A percentile compares a stretch with the other conserved stretches of the same genome.
phyloP scores from a whole-genome alignment of 2,888 invertebrate species.

The Gastracanthus pulcherrimus region DNA sequence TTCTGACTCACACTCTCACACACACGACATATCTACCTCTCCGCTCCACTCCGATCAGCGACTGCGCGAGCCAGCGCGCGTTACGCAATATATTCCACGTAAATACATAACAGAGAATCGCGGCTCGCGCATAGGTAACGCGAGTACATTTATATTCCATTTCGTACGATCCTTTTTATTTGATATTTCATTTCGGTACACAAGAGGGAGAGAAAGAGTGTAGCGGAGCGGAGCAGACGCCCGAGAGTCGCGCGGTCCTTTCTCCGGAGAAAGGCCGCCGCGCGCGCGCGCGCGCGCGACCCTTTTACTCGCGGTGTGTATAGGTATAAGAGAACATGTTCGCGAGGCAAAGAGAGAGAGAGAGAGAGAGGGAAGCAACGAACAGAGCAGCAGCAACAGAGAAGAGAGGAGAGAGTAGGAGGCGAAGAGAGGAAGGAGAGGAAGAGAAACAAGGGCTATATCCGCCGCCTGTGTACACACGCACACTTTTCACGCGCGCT shows the following conservation, averaged over 20 bases:
- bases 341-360: neutral
- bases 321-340: neutral
- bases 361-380: constrained; percentile 48
- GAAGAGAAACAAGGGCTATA: constrained; percentile 13
- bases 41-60: constrained; percentile 62
- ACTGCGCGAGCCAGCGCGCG: constrained; percentile 49
- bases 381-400: neutral
- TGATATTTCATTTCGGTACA: too few relatives aligned
- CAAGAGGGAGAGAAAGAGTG: neutral
- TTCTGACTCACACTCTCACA: neutral
- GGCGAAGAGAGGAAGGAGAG: constrained; percentile 47
- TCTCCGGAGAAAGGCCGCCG: constrained; percentile 20
- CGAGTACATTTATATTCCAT: too few relatives aligned
- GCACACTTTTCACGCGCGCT: constrained; percentile 51
- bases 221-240: neutral
- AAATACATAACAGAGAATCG: constrained; percentile 69
- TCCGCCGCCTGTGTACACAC: neutral
- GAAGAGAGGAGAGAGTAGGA: constrained; percentile 3
- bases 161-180: neutral
- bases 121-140: constrained; percentile 66
- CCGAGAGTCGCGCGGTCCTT: constrained; percentile 21
- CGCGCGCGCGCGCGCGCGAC: constrained; percentile 11
- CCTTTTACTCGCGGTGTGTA: neutral
- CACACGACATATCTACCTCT: constrained; percentile 60
- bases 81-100: constrained; percentile 75